phyloP scores from a whole-genome alignment of 2,113 vertebrate species.

The Prochilodus magdalenae region DNA sequence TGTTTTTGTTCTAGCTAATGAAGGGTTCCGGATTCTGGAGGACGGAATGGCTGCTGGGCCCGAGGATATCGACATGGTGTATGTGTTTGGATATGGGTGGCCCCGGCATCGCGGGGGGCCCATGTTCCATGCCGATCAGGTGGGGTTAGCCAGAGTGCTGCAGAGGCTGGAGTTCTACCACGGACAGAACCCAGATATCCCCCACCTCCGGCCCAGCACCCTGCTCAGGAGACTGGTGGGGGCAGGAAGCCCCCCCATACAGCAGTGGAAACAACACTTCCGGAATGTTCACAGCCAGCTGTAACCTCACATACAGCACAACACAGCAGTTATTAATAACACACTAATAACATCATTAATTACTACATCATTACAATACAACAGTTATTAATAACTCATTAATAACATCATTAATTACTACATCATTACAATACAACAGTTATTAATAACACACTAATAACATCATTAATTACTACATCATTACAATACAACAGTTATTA shows the following conservation, averaged over 20 bases:
- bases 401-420: too few relatives aligned
- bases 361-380: neutral
- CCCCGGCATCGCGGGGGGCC: slow-evolving; percentile 88
- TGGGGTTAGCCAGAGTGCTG: slow-evolving; percentile 82
- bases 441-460: too few relatives aligned
- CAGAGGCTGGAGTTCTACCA: slow-evolving; percentile 84
- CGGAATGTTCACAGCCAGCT: slow-evolving; percentile 75
- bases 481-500: too few relatives aligned
- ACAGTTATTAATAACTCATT: too few relatives aligned
- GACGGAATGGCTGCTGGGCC: slow-evolving; percentile 85
- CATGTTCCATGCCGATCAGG: slow-evolving; percentile 87
- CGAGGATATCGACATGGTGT: slow-evolving; percentile 90
- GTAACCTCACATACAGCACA: slow-evolving; percentile 63
- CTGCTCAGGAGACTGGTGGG: slow-evolving; percentile 85
- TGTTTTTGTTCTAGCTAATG: slow-evolving; percentile 85
- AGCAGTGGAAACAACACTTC: slow-evolving; percentile 81
- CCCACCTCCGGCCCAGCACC: slow-evolving; percentile 78
- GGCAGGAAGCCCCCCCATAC: slow-evolving; percentile 83
- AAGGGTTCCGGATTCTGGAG: slow-evolving; percentile 87
- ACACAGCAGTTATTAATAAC: too few relatives aligned
- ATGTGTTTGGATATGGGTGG: slow-evolving; percentile 89
- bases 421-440: neutral
- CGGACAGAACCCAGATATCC: slow-evolving; percentile 80
- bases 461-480: too few relatives aligned
- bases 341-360: neutral